Evolutionary conservation across 2,797 vertebrate genomes (phyloP), one percentile per base, ranked within the genome.

Genomic region (Sebastes taczanowskii): DNA sequence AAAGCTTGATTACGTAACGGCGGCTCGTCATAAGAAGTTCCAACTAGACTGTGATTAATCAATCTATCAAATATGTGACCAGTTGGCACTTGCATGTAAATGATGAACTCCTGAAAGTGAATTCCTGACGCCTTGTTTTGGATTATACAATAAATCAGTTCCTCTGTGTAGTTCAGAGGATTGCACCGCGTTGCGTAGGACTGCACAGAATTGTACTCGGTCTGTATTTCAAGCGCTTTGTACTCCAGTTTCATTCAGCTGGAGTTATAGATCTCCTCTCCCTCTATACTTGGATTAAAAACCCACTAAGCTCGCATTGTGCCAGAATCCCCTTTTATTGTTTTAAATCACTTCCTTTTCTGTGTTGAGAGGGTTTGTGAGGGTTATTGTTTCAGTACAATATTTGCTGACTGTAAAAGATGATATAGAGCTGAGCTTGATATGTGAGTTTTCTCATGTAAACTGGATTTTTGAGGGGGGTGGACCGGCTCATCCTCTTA

Each of bases 1-100:
- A 93, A 85, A 92, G 91, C 89, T 74, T 49, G 42, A 65, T 94
- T 92, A 67, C 46, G 20, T 80, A 86, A 93, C 46, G 35, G 67
- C 53, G 30, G 79, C 61, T 86, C 78, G 81, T 84, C 75, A 56
- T 76, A 76, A 85, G 84, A 77, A 64, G 85, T 55, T 80, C 64
- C 27, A 42, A 55, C 74, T 30, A 67, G 73, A 66, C 65, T 58
- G 55, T 66, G 75, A 83, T 79, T 83, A 82, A 90, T 89, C 59
- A 76, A 66, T 86, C 71, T 61, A 35, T 78, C 77, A 84, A 66
- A 87, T 68, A 65, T 72, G 67, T 71, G 58, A 71, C 49, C 18
- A 9, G 38, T 52, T 32, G 38, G 69, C 14, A 6, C 27, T 77
- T 22, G 13, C 25, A 68, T 68, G 38, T 59, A 27, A 68, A 38